Evolutionary conservation across 2,113 vertebrate species (phyloP).

Genomic region (Pterocles burchelli): DNA sequence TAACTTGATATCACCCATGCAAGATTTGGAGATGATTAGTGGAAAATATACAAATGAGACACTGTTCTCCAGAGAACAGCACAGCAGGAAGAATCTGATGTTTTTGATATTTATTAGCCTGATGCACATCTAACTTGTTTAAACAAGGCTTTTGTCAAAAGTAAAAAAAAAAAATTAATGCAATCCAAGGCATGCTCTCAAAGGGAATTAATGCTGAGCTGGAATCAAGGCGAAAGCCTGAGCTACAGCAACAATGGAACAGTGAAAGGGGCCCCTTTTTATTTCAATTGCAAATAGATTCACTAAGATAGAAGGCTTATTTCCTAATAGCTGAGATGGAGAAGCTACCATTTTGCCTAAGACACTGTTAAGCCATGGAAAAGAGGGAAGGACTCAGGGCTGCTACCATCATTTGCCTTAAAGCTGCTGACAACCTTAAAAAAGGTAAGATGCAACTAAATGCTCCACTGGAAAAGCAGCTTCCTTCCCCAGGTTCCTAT

Average conservation of each 20-base stretch:
- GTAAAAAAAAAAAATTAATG: neutral
- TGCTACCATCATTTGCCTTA: neutral
- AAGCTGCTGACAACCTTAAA: neutral
- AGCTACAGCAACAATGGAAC: conserved; percentile 14
- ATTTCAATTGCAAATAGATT: neutral
- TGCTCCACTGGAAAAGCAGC: neutral
- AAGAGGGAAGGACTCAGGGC: neutral
- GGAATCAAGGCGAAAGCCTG: neutral
- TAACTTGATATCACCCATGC: conserved; percentile 39
- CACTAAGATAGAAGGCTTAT: neutral
- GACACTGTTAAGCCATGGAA: neutral
- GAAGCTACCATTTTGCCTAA: neutral
- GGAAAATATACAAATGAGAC: conserved; percentile 55
- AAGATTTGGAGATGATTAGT: conserved; percentile 38
- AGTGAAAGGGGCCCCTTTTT: neutral
- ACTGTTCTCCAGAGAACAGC: conserved; percentile 15
- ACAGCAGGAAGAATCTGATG: neutral
- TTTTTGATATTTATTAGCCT: conserved; percentile 24
- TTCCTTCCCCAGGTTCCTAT: neutral
- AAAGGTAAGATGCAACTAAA: neutral
- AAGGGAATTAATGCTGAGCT: conserved; percentile 49
- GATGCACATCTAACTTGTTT: conserved; percentile 52
- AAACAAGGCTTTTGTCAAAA: conserved; percentile 51
- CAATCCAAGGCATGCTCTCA: conserved; percentile 45
- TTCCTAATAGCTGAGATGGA: neutral